Base-by-base conservation (phyloP, 1,140 invertebrate genomes). In the Cotesia typhae region DNA sequence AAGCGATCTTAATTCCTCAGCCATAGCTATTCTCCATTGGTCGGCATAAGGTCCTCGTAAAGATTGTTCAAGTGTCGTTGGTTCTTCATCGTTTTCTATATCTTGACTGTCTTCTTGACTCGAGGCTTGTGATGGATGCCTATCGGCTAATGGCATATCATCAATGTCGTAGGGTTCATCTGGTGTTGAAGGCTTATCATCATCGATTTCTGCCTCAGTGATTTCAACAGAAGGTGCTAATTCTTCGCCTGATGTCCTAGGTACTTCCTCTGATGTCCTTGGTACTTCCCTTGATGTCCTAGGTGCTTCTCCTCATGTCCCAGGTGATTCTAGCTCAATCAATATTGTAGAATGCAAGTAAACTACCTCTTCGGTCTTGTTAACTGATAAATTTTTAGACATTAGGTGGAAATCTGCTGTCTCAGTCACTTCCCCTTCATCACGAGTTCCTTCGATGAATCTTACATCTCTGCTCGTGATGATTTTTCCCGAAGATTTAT, bases 391-490 rank as follows among this genome's bases (percentile, higher is more conserved):
- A 17, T 17, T 17, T 17, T 17, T 17, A 17, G 17, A 1, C 17
- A 17, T 17, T 17, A 17, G 17, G 17, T 17, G 17, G 17, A 17
- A 17, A 17, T 17, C 17, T 17, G 17, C 17, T 17, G 17, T 1
- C 17, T 17, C 17, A 28, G 4, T 20, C 52, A 28, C 61, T 37
- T 64, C 35, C 10, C 36, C 36, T 35, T 37, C 37, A n/a, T 36
- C 36, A 17, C 61, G 37, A 14, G 12, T n/a, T 12, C 38, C 36
- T 37, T 64, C 61, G 4, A 38, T 38, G 2, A n/a, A n/a, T n/a
- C n/a, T n/a, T 10, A 72, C 71, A 60, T 72, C 78, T 72, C 53
- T 67, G 9, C 71, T 65, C 7, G 52, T 67, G 2, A 72, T 60
- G 4, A 72, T 60, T 41, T 67, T 36, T 4, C 47, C 41, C 0